Evolutionary conservation across 2,888 invertebrate genomes (phyloP), one percentile per base, ranked within the genome.

Genomic region (Aethes cnicana): DNA sequence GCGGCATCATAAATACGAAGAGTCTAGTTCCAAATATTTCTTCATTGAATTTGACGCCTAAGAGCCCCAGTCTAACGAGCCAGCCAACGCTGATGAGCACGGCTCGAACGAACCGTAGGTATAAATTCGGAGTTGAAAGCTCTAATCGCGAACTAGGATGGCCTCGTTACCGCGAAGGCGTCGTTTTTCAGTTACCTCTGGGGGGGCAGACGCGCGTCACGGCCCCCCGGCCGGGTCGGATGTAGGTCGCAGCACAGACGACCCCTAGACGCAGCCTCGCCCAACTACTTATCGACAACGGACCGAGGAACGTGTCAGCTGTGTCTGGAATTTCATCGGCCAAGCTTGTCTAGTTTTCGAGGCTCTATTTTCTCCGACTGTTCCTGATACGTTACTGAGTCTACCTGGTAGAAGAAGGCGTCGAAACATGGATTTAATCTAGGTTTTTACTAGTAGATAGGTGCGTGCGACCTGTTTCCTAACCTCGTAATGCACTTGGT

Each of bases 181-280:
- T 69, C 72, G 69, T 69, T 68, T 86, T 86, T 18, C 18, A 21
- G n/a, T 11, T 42, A 42, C 41, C 26, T 41, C 39, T 32, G 28
- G 62, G 64, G 66, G 47, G 70, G 66, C 69, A 70, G 73, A 74
- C 72, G 68, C 68, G 62, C 73, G 74, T 69, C 71, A 67, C 65
- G 66, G 21, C 12, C 54, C 48, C 49, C 36, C 21, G 54, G 57
- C 61, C 62, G 66, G 63, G 54, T 52, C 39, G 63, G 68, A 84
- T 82, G 76, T 84, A 86, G 86, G 87, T 84, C 87, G 86, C 74
- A 78, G 59, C 78, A 81, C 81, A 88, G 86, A 88, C 87, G 81
- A 84, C 82, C 85, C 86, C 81, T 74, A 89, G 88, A 87, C 84
- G 77, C 71, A 70, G 68, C 76, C 74, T 72, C 75, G 71, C 69